Evolutionary conservation across 2,888 invertebrate species (phyloP), one percentile per base, ranked within the genome.

Genomic region (Ceriagrion tenellum): DNA sequence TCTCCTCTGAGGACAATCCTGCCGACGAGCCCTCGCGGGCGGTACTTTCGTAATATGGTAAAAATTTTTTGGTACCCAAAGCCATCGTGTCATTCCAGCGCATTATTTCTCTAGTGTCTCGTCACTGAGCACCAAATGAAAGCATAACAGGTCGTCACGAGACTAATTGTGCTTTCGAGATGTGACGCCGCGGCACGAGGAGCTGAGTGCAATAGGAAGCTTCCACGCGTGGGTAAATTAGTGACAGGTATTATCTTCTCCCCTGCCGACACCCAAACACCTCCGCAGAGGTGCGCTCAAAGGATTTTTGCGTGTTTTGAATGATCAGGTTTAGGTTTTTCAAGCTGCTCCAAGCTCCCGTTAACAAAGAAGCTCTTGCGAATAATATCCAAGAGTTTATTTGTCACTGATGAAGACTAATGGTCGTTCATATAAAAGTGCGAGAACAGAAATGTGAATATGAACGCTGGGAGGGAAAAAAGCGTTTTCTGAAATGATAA

Each of bases 101-200:
- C 23, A 6, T 69, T 69, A 69, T 69, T 69, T n/a, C n/a, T n/a
- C 69, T 10, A 23, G 69, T 69, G 69, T 4, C 69, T n/a, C 69
- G 69, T 26, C 69, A 69, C 0, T 8, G n/a, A 69, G n/a, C n/a
- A 20, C n/a, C 10, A 69, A 69, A 69, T 69, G 69, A 69, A n/a
- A 23, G 69, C 69, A 69, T 69, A 69, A n/a, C n/a, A 69, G 69
- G 69, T n/a, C 69, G 69, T 23, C 69, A 10, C n/a, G n/a, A 16
- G n/a, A n/a, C 69, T 69, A 69, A 69, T 69, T 69, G 69, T 69
- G 69, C 69, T 69, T 59, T n/a, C 69, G 69, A n/a, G 69, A 69
- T n/a, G 23, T 69, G 69, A 10, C 69, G 23, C 26, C 69, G 26
- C 26, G 69, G 69, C 69, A n/a, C 23, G n/a, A n/a, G n/a, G 4